Conservation (phyloP, 92 coral and sea anemone genomes). For the Diadumene lineata region DNA sequence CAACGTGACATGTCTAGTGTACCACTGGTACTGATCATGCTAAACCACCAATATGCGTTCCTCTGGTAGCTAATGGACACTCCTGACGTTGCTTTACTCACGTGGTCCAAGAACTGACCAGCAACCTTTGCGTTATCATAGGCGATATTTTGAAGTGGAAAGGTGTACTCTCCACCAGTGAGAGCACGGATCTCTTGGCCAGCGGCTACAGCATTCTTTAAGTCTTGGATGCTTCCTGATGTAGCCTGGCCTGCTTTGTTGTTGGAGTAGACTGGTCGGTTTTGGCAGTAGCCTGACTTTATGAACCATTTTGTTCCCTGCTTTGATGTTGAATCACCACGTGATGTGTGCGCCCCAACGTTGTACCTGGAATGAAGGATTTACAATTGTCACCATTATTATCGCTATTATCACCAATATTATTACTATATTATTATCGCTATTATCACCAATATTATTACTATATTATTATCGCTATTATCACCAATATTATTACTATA, state of each 20-base stretch:
- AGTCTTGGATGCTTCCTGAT: slow-evolving; percentile 44
- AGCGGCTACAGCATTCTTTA: slow-evolving; percentile 45
- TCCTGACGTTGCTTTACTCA: slow-evolving; percentile 34
- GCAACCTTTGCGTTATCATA: slow-evolving; percentile 29
- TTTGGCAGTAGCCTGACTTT: slow-evolving; percentile 28
- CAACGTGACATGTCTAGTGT: slow-evolving; percentile 93
- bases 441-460: neutral
- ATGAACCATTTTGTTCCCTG: slow-evolving; percentile 64
- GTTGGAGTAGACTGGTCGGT: slow-evolving; percentile 54
- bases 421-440: neutral
- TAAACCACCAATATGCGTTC: slow-evolving; percentile 76
- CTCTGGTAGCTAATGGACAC: slow-evolving; percentile 40
- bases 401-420: neutral
- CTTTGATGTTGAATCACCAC: slow-evolving; percentile 32
- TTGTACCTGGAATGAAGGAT: slow-evolving; percentile 45
- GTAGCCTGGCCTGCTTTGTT: slow-evolving; percentile 43
- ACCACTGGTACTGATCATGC: slow-evolving; percentile 64
- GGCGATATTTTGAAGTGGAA: slow-evolving; percentile 62
- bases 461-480: neutral
- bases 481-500: too few species aligned
- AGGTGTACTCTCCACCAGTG: slow-evolving; percentile 31
- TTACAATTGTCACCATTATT: neutral
- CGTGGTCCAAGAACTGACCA: slow-evolving; percentile 71
- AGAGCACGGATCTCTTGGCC: slow-evolving; percentile 76
- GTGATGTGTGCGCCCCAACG: slow-evolving; percentile 60